Base-by-base conservation (phyloP, 2,888 invertebrate species). In the Protula sp. region DNA sequence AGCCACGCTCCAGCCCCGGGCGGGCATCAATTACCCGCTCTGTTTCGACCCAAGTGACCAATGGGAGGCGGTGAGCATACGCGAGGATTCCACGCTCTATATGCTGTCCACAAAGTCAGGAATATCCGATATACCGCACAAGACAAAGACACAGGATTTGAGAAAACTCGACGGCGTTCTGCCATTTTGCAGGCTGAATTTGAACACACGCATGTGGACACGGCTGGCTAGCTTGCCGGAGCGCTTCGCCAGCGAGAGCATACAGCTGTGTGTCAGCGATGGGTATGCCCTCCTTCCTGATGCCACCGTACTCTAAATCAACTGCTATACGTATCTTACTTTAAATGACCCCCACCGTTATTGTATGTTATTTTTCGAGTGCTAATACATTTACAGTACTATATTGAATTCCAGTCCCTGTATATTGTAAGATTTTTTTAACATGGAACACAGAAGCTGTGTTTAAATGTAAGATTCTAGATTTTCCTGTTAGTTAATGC, bases 171-270 rank as follows among this genome's bases (percentile, higher is more conserved):
- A 64, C 54, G 64, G 52, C 4, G 61, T 62, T 2, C 58, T 65
- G 53, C 63, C 65, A 1, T 65, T 65, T 55, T 61, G 53, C 54
- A 54, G 51, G 50, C 31, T 63, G 28, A 59, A 64, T 30, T 30
- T 63, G 47, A 24, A 27, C 5, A 54, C 31, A 27, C 54, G 54
- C 47, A 47, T 30, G 29, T 63, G 63, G 63, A 54, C 30, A 22
- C 54, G 63, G 19, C 50, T 61, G 29, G 57, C 60, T 3, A 30
- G 54, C n/a, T 31, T 63, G 24, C 63, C 63, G 19, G 63, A 62
- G 47, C 38, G 26, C 22, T 52, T 63, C 60, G 57, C 54, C 28
- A 47, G 30, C 14, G 54, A 30, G 1, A 22, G 30, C 2, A 24
- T 62, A 29, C 54, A 57, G 47, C 30, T 60, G 54, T 62, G 62